phyloP scores from a whole-genome alignment of 2,113 vertebrate species.

The Gymnarchus niloticus region DNA sequence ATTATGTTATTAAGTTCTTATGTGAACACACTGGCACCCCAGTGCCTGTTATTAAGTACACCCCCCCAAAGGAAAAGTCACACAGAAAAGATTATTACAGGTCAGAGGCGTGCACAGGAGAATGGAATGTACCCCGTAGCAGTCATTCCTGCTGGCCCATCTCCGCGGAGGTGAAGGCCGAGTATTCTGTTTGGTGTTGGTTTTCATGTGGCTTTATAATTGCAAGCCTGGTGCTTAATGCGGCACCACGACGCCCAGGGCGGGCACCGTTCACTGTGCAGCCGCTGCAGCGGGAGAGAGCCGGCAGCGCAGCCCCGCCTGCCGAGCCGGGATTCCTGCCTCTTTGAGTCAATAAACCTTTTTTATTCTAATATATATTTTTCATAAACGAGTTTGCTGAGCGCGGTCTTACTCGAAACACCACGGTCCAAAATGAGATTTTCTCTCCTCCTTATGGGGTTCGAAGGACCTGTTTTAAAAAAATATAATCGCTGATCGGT shows the following conservation, averaged over 20 bases:
- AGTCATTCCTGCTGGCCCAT: conserved; percentile 9
- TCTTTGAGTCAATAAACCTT: background rate
- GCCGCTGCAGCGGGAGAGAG: conserved; percentile 36
- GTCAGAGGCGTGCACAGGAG: conserved; percentile 12
- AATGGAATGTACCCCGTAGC: conserved; percentile 15
- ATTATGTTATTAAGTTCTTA: background rate
- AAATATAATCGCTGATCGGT: conserved; percentile 4
- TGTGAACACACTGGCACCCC: conserved; percentile 17
- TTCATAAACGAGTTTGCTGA: background rate
- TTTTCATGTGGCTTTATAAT: conserved; percentile 46
- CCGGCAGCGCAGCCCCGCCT: background rate
- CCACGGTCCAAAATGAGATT: background rate
- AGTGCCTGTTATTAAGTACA: background rate
- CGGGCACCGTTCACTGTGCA: conserved; percentile 21
- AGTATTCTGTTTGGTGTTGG: conserved; percentile 33
- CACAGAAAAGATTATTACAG: conserved; percentile 20
- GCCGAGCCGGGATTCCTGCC: background rate
- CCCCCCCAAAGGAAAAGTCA: conserved; percentile 2
- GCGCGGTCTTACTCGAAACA: background rate
- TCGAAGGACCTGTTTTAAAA: background rate
- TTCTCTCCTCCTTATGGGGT: background rate
- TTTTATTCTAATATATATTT: conserved; percentile 20
- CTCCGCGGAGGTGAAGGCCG: background rate
- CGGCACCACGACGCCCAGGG: conserved; percentile 40
- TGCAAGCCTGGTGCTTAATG: conserved; percentile 31